A percentile compares a stretch with the other conserved stretches of the same genome.
Conservation (phyloP, 2,888 invertebrate species). For the Meteorus colon region DNA sequence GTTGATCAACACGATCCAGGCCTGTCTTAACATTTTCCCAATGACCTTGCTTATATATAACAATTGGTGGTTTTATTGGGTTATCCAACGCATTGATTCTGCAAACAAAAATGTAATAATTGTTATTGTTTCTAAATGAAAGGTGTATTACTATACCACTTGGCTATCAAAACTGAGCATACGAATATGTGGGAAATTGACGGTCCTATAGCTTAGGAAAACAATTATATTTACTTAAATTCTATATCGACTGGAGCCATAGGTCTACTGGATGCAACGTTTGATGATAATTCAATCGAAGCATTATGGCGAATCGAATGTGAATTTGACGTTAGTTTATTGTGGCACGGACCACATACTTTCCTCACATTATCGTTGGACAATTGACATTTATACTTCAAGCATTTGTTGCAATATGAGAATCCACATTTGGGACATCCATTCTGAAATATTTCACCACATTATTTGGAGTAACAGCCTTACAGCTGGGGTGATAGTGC, state of each 20-base stretch:
- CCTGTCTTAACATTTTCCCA: conserved; percentile 71
- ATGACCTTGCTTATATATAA: conserved; percentile 74
- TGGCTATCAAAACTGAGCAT: too few relatives aligned
- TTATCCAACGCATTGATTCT: conserved; percentile 77
- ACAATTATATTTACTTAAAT: conserved; percentile 54
- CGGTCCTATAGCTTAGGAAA: neutral
- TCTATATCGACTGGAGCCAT: conserved; percentile 64
- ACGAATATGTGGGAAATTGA: neutral
- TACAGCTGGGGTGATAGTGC: neutral
- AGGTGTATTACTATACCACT: too few relatives aligned
- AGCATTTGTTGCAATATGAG: conserved; percentile 88
- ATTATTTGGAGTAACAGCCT: conserved; percentile 33
- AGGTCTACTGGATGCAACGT: conserved; percentile 47
- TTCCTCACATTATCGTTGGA: conserved; percentile 79
- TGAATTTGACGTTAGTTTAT: conserved; percentile 63
- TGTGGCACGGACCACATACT: conserved; percentile 79
- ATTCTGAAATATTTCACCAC: conserved; percentile 75
- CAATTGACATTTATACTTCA: conserved; percentile 81
- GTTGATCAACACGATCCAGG: conserved; percentile 76
- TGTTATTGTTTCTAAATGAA: neutral
- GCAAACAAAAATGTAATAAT: conserved; percentile 15
- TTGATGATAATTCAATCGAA: conserved; percentile 47
- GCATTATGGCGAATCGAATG: conserved; percentile 19
- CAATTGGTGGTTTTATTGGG: conserved; percentile 76
- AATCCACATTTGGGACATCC: conserved; percentile 90